These are phyloP conservation scores for Drosophila athabasca DNA, from an alignment of 1,140 invertebrate genomes.

Conservation along the genomic window DNA sequence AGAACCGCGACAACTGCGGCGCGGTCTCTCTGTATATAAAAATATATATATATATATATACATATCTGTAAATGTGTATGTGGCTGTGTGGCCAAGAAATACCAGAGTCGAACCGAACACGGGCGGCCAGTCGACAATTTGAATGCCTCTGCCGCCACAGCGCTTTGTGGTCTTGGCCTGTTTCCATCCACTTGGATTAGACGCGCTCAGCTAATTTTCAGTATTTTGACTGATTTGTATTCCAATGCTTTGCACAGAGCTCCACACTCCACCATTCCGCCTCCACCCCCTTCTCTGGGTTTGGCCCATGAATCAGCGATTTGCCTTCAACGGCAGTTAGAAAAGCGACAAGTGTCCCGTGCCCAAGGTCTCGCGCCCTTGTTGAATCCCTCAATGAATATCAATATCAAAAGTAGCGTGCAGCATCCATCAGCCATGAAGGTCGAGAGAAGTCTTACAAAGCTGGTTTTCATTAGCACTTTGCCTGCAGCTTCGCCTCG, in stretches of 20 bases:
- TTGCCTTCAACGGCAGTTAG: conserved; percentile 11
- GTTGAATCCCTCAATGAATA: conserved; percentile 18
- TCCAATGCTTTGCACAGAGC: conserved; percentile 28
- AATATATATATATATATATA: conserved; percentile 1
- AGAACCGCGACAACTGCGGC: conserved; percentile 54
- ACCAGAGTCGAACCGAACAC: conserved; percentile 13
- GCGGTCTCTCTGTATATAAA: not conserved
- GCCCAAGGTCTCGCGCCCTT: conserved; percentile 24
- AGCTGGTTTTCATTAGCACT: conserved; percentile 6
- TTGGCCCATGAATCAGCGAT: conserved; percentile 59
- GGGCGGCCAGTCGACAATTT: conserved; percentile 45
- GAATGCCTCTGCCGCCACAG: conserved; percentile 47
- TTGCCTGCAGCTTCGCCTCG: conserved; percentile 7
- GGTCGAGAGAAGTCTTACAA: conserved; percentile 18
- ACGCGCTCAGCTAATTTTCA: conserved; percentile 59
- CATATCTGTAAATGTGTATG: not conserved
- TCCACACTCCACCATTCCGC: not conserved
- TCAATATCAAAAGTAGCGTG: conserved; percentile 5
- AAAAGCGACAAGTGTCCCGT: conserved; percentile 39
- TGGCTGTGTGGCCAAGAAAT: conserved; percentile 27
- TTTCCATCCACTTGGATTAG: conserved; percentile 53
- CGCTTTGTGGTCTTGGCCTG: conserved; percentile 56
- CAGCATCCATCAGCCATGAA: conserved; percentile 17
- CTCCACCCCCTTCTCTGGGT: not conserved
- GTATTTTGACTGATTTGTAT: conserved; percentile 60